phyloP scores from a whole-genome alignment of 2,888 invertebrate genomes.

The Xestia xanthographa region DNA sequence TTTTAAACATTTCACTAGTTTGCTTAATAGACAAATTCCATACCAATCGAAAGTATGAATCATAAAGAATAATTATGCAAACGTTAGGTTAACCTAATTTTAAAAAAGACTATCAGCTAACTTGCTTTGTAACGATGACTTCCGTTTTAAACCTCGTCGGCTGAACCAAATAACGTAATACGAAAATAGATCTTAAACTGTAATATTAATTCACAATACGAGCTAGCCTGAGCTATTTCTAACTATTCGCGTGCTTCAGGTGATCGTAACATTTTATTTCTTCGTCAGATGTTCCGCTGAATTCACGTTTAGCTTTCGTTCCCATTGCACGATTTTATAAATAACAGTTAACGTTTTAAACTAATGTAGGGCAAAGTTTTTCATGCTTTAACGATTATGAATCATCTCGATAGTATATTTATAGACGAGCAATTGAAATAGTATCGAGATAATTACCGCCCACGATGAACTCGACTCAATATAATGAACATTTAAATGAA shows the following conservation, averaged over 20 bases:
- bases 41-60: too few relatives aligned
- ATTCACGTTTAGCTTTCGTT: conserved; percentile 30
- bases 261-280: conserved; percentile 20
- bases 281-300: conserved; percentile 29
- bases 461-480: conserved; percentile 66
- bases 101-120: too few relatives aligned
- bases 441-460: conserved; percentile 70
- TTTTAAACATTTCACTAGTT: too few relatives aligned
- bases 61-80: too few relatives aligned
- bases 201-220: conserved; percentile 33
- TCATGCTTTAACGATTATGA: conserved; percentile 44
- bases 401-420: conserved; percentile 45
- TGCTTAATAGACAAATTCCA: too few relatives aligned
- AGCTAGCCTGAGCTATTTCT: conserved; percentile 30
- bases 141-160: conserved; percentile 14
- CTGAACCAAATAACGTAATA: conserved; percentile 40
- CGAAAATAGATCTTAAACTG: conserved; percentile 38
- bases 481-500: conserved; percentile 65
- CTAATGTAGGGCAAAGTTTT: conserved; percentile 39
- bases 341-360: conserved; percentile 36
- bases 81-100: too few relatives aligned
- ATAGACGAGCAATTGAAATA: conserved; percentile 56
- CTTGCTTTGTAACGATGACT: conserved; percentile 5
- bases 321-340: conserved; percentile 38
- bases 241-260: conserved; percentile 35